phyloP scores from a whole-genome alignment of 2,888 invertebrate species.

The Cephus pygmeus region DNA sequence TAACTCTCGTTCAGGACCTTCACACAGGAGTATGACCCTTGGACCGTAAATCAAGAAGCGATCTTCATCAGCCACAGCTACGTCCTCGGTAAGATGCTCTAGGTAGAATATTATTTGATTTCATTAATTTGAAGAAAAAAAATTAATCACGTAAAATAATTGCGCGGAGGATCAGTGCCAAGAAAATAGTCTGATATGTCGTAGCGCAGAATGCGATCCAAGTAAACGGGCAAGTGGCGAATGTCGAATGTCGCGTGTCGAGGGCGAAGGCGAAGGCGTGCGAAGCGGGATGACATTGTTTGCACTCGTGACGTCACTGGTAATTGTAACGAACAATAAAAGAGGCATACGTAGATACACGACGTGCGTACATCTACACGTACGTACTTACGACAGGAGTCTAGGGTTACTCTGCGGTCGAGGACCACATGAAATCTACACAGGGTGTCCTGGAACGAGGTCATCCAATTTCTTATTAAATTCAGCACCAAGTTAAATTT shows the following conservation, averaged over 20 bases:
- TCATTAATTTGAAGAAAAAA: too few species aligned
- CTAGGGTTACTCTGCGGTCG: conserved; percentile 35
- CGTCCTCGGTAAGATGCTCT: neutral
- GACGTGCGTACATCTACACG: conserved; percentile 26
- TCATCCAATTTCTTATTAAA: neutral
- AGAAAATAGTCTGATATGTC: neutral
- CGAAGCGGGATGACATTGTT: conserved; percentile 55
- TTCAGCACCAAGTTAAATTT: neutral
- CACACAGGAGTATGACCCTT: neutral
- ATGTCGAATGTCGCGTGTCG: conserved; percentile 16
- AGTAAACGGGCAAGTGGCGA: conserved; percentile 3
- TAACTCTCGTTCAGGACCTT: neutral
- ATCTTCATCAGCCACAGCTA: neutral
- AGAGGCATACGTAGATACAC: conserved; percentile 8
- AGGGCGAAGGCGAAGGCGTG: conserved; percentile 44
- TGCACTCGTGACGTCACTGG: conserved; percentile 56
- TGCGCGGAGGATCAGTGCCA: neutral
- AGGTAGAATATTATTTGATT: neutral
- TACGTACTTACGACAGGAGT: conserved; percentile 26
- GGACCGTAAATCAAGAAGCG: neutral
- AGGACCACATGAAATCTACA: conserved; percentile 7
- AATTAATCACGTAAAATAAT: neutral
- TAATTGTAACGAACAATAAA: conserved; percentile 47
- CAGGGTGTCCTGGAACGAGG: conserved; percentile 1
- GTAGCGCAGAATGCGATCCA: neutral